Conservation (phyloP, 2,888 invertebrate genomes). For the Eupsilia transversa region DNA sequence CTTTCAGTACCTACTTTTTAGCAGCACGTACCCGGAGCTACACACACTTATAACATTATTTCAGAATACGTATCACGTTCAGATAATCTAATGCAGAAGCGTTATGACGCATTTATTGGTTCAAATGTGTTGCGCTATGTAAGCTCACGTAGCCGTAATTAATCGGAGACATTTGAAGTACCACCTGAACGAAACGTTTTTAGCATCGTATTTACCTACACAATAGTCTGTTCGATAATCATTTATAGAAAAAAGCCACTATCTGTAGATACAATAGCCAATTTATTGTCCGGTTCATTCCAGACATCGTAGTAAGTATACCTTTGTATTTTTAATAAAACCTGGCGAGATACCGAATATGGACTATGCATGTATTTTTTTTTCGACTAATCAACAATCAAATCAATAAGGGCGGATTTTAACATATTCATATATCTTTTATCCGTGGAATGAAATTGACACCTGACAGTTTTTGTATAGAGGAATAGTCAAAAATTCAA, state of each 20-base stretch:
- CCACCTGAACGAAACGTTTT: conserved; percentile 21
- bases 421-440: too few relatives aligned
- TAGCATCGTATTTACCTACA: conserved; percentile 8
- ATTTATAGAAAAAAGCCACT: conserved; percentile 41
- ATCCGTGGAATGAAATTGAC: too few relatives aligned
- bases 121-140: conserved; percentile 78
- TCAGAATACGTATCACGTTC: conserved; percentile 86
- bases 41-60: conserved; percentile 85
- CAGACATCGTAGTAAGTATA: conserved; percentile 35
- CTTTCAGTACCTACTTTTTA: conserved; percentile 78
- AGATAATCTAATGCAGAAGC: conserved; percentile 88
- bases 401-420: too few relatives aligned
- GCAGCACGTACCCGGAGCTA: conserved; percentile 74
- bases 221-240: conserved; percentile 15
- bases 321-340: conserved; percentile 56
- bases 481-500: too few relatives aligned
- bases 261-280: conserved; percentile 18
- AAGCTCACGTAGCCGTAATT: conserved; percentile 74
- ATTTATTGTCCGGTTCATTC: conserved; percentile 38
- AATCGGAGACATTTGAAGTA: conserved; percentile 56
- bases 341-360: conserved; percentile 47
- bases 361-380: too few relatives aligned
- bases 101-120: conserved; percentile 88
- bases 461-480: too few relatives aligned
- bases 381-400: too few relatives aligned